Evolutionary conservation across 2,888 invertebrate species (phyloP), one percentile per base, ranked within the genome.

Genomic region (Orchesella flavescens): DNA sequence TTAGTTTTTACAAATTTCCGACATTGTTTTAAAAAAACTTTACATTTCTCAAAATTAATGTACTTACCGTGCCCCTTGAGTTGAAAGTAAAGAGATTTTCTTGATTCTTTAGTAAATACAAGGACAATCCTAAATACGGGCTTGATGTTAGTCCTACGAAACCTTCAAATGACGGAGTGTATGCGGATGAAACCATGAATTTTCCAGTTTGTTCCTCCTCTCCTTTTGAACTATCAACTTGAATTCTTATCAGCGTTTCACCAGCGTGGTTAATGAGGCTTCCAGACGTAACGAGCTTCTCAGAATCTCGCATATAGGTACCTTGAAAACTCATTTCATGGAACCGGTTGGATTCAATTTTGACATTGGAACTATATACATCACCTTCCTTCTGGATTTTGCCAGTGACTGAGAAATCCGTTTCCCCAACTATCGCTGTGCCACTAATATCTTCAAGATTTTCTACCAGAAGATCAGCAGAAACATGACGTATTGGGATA

Each of bases 371-470:
- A 13, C 44, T 46, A 49, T 65, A 83, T 9, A 69, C 81, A n/a
- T 7, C 24, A 44, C 2, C 59, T 2, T 9, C 17, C 17, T 71
- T 55, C 9, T 71, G 24, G 12, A 83, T 66, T 75, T 83, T 83
- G 4, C 83, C 83, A 0, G 17, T 46, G 23, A 83, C 46, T 9
- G 59, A 53, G 59, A 72, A 83, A 34, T 83, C 83, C 9, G 12
- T 21, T 0, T 78, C 49, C 0, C 77, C 83, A 34, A 83, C 24
- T 13, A 77, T 73, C 0, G 69, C 19, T 5, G 83, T 77, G 10
- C 83, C 83, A 23, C 59, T 44, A 21, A 83, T 73, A 61, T 83
- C 73, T 21, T 83, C 77, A 53, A 83, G 46, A 59, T 83, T 73
- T 21, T 72, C 73, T 24, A 83, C 68, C 10, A 66, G 19, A 0